Evolutionary conservation across 2,888 invertebrate genomes (phyloP).

Genomic region (Gasteruption jaculator): DNA sequence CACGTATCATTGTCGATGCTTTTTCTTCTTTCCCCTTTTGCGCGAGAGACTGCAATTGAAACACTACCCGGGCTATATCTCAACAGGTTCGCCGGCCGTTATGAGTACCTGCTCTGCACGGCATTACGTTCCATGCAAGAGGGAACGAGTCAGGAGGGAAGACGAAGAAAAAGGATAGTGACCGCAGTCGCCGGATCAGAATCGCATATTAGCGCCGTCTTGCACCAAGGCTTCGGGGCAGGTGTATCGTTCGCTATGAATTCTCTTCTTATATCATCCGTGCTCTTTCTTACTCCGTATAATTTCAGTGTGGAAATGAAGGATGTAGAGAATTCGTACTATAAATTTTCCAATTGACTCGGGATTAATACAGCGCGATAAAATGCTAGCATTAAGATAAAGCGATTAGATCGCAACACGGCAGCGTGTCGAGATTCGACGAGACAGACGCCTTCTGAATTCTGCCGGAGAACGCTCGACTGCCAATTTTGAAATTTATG

Average conservation of each 20-base stretch:
- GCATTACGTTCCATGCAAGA: constrained; percentile 37
- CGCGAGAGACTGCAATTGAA: constrained; percentile 43
- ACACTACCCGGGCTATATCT: constrained; percentile 50
- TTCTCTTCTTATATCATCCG: constrained; percentile 20
- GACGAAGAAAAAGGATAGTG: constrained; percentile 14
- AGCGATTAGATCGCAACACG: too few species aligned
- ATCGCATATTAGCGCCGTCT: constrained; percentile 46
- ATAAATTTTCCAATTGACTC: too few species aligned
- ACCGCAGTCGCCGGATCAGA: constrained; percentile 40
- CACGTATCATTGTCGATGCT: constrained; percentile 43
- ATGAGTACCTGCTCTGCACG: constrained; percentile 47
- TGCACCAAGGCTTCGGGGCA: constrained; percentile 29
- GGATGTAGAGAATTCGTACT: too few species aligned
- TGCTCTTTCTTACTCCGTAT: constrained; percentile 6
- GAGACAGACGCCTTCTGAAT: constrained; percentile 16
- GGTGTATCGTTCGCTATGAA: constrained; percentile 34
- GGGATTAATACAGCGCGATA: too few species aligned
- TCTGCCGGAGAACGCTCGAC: constrained; percentile 8
- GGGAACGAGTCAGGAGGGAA: constrained; percentile 15
- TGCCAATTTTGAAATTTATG: too few species aligned
- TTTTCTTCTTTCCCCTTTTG: too few species aligned
- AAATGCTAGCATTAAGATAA: too few species aligned
- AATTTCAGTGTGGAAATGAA: too few species aligned
- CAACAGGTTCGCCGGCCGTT: constrained; percentile 45
- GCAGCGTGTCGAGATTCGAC: constrained; percentile 3